A percentile compares a stretch with the other conserved stretches of the same genome.
phyloP scores from a whole-genome alignment of 1,140 invertebrate species.

The Brachionus sp. region DNA sequence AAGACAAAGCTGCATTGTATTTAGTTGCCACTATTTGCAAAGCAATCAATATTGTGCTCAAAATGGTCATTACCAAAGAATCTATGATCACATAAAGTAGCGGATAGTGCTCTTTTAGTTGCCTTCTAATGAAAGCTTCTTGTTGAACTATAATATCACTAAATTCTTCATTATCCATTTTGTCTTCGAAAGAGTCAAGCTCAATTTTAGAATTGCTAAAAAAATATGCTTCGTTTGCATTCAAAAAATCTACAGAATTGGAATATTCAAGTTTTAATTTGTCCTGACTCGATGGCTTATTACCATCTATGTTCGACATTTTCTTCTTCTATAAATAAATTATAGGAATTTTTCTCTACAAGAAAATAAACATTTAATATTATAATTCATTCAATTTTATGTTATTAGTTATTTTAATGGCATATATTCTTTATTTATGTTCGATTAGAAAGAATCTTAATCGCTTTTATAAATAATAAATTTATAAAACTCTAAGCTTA shows the following conservation, averaged over 20 bases:
- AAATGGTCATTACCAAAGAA: not conserved
- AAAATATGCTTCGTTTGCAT: not conserved
- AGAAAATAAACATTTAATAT: not conserved
- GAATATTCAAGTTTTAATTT: slow-evolving; percentile 16
- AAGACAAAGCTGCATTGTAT: slow-evolving; percentile 26
- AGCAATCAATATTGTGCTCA: slow-evolving; percentile 10
- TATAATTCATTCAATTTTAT: not conserved
- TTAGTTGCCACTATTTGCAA: slow-evolving; percentile 18
- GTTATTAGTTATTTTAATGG: not conserved
- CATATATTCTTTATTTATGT: not conserved
- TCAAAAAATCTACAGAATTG: slow-evolving; percentile 33
- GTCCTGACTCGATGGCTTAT: not conserved
- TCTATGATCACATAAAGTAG: slow-evolving; percentile 21
- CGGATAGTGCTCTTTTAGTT: slow-evolving; percentile 15
- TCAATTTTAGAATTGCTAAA: not conserved
- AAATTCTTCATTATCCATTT: not conserved
- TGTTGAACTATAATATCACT: not conserved
- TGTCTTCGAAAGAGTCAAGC: not conserved
- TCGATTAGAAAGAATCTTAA: not conserved
- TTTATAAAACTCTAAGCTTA: not conserved
- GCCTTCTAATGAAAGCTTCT: not conserved
- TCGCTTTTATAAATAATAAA: not conserved
- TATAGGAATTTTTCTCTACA: not conserved
- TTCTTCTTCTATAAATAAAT: not conserved
- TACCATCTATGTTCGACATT: not conserved